Conservation (phyloP, 2,113 vertebrate species). For the Pseudorectes ferrugineus region DNA sequence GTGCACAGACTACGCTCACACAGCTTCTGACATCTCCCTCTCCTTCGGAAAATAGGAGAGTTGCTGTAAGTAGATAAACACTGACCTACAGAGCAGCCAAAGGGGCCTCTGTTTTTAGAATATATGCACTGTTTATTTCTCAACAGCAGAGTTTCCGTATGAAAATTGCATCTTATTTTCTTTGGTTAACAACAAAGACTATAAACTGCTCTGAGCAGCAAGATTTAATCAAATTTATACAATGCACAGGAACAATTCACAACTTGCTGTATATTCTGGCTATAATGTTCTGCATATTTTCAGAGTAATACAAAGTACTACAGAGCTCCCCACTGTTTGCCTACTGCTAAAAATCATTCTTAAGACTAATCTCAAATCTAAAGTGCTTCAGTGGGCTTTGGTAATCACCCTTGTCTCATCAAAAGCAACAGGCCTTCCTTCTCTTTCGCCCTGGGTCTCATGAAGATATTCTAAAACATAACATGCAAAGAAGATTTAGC, state of each 20-base stretch:
- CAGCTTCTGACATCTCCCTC: neutral
- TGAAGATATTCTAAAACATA: neutral
- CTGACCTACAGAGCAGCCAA: neutral
- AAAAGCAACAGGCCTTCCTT: conserved; percentile 9
- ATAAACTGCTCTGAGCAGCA: neutral
- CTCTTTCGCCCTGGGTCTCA: neutral
- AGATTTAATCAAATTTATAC: conserved; percentile 30
- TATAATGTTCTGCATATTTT: neutral
- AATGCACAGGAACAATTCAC: neutral
- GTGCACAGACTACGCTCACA: neutral
- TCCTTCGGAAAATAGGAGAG: neutral
- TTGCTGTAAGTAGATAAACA: neutral
- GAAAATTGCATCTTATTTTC: neutral
- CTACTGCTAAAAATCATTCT: neutral
- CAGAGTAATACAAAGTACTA: neutral
- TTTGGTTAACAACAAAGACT: neutral
- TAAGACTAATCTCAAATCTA: neutral
- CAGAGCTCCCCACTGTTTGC: neutral
- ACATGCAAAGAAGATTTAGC: neutral
- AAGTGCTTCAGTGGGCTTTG: neutral
- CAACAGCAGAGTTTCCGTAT: neutral
- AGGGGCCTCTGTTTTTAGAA: neutral
- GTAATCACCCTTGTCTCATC: conserved; percentile 3
- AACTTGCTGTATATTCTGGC: neutral
- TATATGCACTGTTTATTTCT: neutral